phyloP scores from a whole-genome alignment of 1,140 invertebrate species.

The Chymomyza costata region DNA sequence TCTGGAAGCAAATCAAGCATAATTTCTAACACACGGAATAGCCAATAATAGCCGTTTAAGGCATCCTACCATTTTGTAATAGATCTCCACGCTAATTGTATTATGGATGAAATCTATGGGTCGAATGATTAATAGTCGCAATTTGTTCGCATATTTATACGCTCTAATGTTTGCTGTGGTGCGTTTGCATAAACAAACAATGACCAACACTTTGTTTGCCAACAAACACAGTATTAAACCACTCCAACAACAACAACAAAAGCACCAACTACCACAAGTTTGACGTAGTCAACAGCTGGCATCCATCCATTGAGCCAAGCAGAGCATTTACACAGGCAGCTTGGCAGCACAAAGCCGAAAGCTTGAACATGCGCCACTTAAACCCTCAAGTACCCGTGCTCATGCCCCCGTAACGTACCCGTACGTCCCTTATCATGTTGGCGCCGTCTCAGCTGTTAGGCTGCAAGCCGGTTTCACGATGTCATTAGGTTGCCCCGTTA shows the following conservation, averaged over 20 bases:
- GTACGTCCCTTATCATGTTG: conserved; percentile 7
- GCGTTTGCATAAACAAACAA: conserved; percentile 46
- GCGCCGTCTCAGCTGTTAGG: conserved; percentile 13
- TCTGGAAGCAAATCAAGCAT: conserved; percentile 26
- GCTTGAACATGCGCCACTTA: conserved; percentile 62
- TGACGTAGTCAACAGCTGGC: conserved; percentile 15
- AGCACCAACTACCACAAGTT: too few relatives aligned
- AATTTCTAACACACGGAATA: background rate
- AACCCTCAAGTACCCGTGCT: conserved; percentile 50
- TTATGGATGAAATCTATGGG: conserved; percentile 66
- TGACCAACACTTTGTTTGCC: conserved; percentile 56
- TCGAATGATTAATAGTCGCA: conserved; percentile 72
- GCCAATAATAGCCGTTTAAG: too few relatives aligned
- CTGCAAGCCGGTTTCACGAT: conserved; percentile 41
- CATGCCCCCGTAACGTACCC: background rate
- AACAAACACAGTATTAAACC: too few relatives aligned
- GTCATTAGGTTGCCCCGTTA: too few relatives aligned
- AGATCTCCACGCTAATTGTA: conserved; percentile 67
- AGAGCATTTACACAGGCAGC: conserved; percentile 26
- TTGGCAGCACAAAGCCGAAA: conserved; percentile 33
- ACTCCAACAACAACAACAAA: conserved; percentile 23
- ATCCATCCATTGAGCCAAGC: conserved; percentile 28
- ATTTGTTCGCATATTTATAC: conserved; percentile 71
- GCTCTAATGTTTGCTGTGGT: conserved; percentile 55
- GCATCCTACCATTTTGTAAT: conserved; percentile 60